Conservation (phyloP, 2,113 vertebrate species). For the Piaya cayana region DNA sequence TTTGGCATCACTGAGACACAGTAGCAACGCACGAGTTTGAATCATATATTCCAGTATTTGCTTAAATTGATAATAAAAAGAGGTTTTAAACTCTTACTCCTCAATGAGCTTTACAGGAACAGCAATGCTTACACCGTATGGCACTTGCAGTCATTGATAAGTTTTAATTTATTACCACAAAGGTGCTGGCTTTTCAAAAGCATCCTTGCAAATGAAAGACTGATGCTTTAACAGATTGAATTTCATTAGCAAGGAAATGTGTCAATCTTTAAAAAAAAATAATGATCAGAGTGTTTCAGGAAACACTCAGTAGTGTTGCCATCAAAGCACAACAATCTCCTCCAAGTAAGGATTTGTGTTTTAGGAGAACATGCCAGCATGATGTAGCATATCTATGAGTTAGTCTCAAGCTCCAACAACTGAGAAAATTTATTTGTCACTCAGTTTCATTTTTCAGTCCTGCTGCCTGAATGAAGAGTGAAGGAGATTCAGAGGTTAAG, state of each 20-base stretch:
- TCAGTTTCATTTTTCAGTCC: not conserved
- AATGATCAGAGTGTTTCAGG: not conserved
- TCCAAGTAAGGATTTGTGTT: conserved; percentile 10
- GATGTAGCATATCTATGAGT: not conserved
- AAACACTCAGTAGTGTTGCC: not conserved
- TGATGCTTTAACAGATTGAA: not conserved
- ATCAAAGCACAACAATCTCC: not conserved
- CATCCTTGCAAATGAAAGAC: not conserved
- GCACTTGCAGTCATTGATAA: not conserved
- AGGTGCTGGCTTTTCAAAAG: not conserved
- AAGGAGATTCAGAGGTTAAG: not conserved
- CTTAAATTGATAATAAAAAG: not conserved
- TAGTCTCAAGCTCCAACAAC: not conserved
- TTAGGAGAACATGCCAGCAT: not conserved
- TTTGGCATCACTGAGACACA: not conserved
- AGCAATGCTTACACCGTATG: not conserved
- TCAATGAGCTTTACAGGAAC: not conserved
- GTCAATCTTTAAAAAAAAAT: not conserved
- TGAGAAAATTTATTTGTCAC: not conserved
- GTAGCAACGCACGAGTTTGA: not conserved
- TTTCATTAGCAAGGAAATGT: not conserved
- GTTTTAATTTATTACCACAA: not conserved
- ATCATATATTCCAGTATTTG: not conserved
- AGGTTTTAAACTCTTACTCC: not conserved
- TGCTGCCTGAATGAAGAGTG: not conserved